Evolutionary conservation across 2,888 invertebrate species (phyloP).

Genomic region (Chorisops tibialis): DNA sequence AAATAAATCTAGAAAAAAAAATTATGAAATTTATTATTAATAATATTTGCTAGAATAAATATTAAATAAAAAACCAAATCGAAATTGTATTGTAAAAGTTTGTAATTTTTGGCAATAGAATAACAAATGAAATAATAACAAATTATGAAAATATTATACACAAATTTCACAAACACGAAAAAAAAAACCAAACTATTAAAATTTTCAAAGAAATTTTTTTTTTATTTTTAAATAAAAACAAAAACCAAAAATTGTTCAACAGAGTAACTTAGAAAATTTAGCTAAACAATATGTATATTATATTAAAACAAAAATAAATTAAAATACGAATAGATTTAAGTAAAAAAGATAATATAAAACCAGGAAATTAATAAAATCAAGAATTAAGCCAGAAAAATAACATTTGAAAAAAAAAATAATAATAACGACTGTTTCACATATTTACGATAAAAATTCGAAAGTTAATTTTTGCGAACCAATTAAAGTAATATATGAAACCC

Average conservation of each 20-base stretch:
- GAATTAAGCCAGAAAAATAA: neutral
- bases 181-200: slow-evolving; percentile 4
- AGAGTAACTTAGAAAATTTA: neutral
- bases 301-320: neutral
- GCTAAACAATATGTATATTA: too few species aligned
- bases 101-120: slow-evolving; percentile 1
- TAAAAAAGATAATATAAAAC: neutral
- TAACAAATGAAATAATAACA: too few species aligned
- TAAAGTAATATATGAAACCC: slow-evolving; percentile 11
- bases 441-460: neutral
- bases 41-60: neutral
- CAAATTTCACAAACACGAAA: neutral
- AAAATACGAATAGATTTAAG: neutral
- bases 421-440: slow-evolving; percentile 3
- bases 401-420: neutral
- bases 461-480: slow-evolving; percentile 10
- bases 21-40: neutral
- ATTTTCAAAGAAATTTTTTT: slow-evolving; percentile 13
- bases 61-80: too few species aligned
- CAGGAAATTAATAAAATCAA: neutral
- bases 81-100: slow-evolving; percentile 6
- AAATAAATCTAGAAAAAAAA: too few species aligned
- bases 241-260: slow-evolving; percentile 21
- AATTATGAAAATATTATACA: neutral
- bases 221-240: slow-evolving; percentile 14